These are phyloP conservation scores for Leucoptera coffeella DNA, from an alignment of 2,888 invertebrate genomes.

Conservation along the genomic window DNA sequence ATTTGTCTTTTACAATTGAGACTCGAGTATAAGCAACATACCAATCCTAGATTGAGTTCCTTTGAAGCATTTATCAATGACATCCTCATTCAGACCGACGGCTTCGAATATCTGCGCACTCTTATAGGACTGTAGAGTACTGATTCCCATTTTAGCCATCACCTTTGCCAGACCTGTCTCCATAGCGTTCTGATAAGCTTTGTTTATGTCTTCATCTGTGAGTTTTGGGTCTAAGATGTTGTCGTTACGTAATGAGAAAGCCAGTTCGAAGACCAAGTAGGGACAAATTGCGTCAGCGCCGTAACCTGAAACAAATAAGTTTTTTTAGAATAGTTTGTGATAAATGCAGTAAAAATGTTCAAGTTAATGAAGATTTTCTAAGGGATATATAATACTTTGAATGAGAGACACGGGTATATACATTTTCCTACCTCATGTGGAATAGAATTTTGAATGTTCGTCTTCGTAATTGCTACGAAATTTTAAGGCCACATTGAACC, in stretches of 20 bases:
- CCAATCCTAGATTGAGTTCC: slow-evolving; percentile 63
- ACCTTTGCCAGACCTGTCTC: slow-evolving; percentile 68
- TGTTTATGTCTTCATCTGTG: slow-evolving; percentile 75
- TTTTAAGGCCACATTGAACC: no score
- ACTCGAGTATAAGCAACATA: slow-evolving; percentile 13
- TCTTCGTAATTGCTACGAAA: no score
- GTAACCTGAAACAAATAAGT: slow-evolving; percentile 63
- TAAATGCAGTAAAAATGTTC: no score
- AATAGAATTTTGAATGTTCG: no score
- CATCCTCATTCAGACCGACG: slow-evolving; percentile 87
- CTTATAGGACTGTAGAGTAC: slow-evolving; percentile 96
- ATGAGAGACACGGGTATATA: no score
- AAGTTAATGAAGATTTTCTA: no score
- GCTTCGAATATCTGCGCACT: slow-evolving; percentile 99
- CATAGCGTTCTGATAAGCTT: slow-evolving; percentile 84
- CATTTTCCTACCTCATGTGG: no score
- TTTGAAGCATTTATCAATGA: slow-evolving; percentile 91
- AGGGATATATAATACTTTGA: no score
- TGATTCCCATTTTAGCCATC: slow-evolving; percentile 99
- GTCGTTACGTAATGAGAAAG: slow-evolving; percentile 78
- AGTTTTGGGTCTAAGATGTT: slow-evolving; percentile 72
- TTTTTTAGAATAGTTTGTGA: no score
- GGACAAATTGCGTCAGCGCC: slow-evolving; percentile 98
- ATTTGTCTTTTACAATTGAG: no score
- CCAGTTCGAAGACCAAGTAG: slow-evolving; percentile 91